phyloP scores from a whole-genome alignment of 2,888 invertebrate genomes.

The Coleophora deauratella region DNA sequence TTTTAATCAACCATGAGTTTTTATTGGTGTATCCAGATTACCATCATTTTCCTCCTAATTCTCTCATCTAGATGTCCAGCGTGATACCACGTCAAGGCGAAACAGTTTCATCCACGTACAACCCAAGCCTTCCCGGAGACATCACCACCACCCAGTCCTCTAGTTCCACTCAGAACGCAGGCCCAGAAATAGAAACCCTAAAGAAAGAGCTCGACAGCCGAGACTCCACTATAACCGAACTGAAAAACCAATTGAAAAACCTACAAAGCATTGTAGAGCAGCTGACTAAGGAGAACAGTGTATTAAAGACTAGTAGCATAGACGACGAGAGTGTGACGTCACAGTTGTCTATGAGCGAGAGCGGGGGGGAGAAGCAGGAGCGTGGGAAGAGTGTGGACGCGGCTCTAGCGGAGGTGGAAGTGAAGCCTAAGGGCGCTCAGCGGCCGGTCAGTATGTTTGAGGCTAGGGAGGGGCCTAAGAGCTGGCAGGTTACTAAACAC shows the following conservation, averaged over 20 bases:
- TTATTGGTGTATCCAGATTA: no score
- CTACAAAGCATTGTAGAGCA: constrained; percentile 82
- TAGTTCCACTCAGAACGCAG: constrained; percentile 18
- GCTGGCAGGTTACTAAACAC: constrained; percentile 75
- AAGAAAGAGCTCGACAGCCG: constrained; percentile 76
- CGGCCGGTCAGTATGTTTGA: constrained; percentile 93
- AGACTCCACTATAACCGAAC: constrained; percentile 77
- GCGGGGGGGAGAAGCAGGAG: constrained; percentile 40
- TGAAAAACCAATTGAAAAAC: constrained; percentile 76
- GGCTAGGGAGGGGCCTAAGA: constrained; percentile 80
- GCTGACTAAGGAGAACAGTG: constrained; percentile 85
- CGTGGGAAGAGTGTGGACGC: constrained; percentile 59
- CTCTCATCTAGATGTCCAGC: constrained; percentile 32
- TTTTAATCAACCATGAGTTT: no score
- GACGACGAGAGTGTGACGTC: constrained; percentile 58
- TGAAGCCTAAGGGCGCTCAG: constrained; percentile 67
- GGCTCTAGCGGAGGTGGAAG: constrained; percentile 57
- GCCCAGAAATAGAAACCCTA: constrained; percentile 45
- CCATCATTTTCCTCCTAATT: background rate
- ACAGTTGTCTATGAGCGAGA: constrained; percentile 51
- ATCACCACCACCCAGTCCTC: constrained; percentile 35
- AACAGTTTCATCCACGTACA: constrained; percentile 53
- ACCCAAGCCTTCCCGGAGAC: constrained; percentile 49
- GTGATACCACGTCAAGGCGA: constrained; percentile 48
- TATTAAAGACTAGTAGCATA: constrained; percentile 76